phyloP scores from a whole-genome alignment of 2,113 vertebrate species.

The Solea solea region DNA sequence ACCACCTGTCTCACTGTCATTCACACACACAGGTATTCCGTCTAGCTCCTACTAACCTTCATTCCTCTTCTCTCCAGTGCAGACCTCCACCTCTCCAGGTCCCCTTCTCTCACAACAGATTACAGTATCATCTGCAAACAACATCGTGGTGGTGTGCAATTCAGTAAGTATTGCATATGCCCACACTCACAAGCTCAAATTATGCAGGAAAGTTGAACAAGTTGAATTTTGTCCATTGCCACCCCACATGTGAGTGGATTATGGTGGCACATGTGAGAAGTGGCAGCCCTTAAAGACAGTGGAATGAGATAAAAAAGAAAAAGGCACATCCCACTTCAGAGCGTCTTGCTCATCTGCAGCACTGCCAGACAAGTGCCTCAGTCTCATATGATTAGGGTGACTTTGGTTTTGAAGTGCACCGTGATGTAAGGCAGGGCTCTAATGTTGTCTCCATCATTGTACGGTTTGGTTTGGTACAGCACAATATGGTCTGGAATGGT shows the following conservation, averaged over 20 bases:
- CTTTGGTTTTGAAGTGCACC: constrained; percentile 47
- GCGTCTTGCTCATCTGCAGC: constrained; percentile 41
- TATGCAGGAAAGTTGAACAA: constrained; percentile 10
- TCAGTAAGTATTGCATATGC: background rate
- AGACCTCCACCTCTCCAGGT: too few relatives aligned
- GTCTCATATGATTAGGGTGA: constrained; percentile 48
- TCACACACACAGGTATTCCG: too few relatives aligned
- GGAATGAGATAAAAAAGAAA: constrained; percentile 48
- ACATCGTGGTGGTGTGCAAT: background rate
- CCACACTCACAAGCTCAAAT: background rate
- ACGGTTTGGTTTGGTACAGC: too few relatives aligned
- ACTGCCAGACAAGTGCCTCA: constrained; percentile 52
- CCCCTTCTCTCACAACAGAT: too few relatives aligned
- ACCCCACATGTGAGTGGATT: constrained; percentile 48
- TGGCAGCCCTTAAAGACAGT: constrained; percentile 46
- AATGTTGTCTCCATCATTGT: background rate
- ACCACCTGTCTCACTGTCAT: too few relatives aligned
- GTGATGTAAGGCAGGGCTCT: constrained; percentile 16
- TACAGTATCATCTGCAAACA: too few relatives aligned
- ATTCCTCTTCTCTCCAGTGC: too few relatives aligned
- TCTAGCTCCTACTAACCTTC: too few relatives aligned
- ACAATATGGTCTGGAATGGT: too few relatives aligned
- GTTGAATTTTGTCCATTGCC: constrained; percentile 17
- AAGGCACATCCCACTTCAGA: constrained; percentile 50
- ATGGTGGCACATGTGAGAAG: constrained; percentile 47